Base-by-base conservation (phyloP, 92 coral and sea anemone genomes). In the Parazoanthus swiftii region DNA sequence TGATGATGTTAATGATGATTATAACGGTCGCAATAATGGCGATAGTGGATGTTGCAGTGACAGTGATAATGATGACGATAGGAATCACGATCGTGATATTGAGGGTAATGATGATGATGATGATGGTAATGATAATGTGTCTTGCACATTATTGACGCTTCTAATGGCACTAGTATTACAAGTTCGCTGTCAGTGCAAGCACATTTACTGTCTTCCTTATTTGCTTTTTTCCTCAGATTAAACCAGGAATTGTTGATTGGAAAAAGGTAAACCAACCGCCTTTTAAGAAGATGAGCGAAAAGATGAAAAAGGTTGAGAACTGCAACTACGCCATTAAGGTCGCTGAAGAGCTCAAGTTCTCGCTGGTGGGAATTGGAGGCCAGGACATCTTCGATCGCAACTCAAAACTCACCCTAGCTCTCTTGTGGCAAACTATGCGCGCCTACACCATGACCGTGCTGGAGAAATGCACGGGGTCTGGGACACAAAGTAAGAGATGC, bases 371-470 rank as follows among this genome's bases (percentile, higher is more conserved):
- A 48, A 92, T 95, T 76, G 99, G 98, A 3, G 99, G 99, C 66
- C 93, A 94, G 66, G 99, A 97, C 83, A 85, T 97, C 46, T 80
- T 82, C 38, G 97, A 95, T 50, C 94, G 95, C 0, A 95, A 95
- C 78, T 82, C 90, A 89, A 97, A 94, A 82, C 92, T 97, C 1
- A 90, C 95, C 81, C 91, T 95, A 86, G 95, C 93, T 39, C 89
- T 97, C 76, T 89, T 97, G 48, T 95, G 98, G 91, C 99, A 97
- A 85, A 90, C 99, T 37, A 97, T 97, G 99, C 98, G 98, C 71
- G 96, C 95, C 13, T 97, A 95, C 89, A 95, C 98, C 38, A 82
- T 97, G 94, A 91, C 96, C 76, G 85, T 97, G 66, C 88, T 97
- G 84, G 97, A 97, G 82, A 88, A 92, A 78, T 95, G 98, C 92